Percentiles rank a stretch among this genome's conserved stretches.
phyloP scores from a whole-genome alignment of 2,888 invertebrate genomes.

The Tribolium freemani region DNA sequence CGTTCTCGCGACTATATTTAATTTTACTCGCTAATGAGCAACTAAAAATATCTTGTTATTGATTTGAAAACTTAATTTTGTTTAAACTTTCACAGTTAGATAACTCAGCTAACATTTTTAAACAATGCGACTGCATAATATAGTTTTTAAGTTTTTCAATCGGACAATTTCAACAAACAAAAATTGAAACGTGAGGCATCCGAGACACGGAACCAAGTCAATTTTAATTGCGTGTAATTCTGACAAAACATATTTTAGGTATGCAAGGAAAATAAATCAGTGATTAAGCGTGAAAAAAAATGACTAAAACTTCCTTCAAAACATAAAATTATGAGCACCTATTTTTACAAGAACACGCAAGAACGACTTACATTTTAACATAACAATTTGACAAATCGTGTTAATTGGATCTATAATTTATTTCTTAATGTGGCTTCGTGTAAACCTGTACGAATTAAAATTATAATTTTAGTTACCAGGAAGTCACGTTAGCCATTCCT shows the following conservation, averaged over 20 bases:
- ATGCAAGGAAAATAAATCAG: conserved; percentile 12
- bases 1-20: conserved; percentile 33
- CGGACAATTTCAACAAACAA: background rate
- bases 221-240: conserved; percentile 26
- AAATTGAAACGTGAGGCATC: background rate
- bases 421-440: conserved; percentile 31
- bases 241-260: conserved; percentile 18
- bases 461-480: conserved; percentile 33
- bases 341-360: conserved; percentile 30
- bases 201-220: no score
- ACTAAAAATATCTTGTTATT: conserved; percentile 38
- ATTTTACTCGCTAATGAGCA: conserved; percentile 39
- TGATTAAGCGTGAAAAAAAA: conserved; percentile 30
- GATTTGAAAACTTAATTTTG: conserved; percentile 24
- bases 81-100: conserved; percentile 6
- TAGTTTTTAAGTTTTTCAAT: background rate
- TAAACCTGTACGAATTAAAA: conserved; percentile 29
- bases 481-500: conserved; percentile 28
- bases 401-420: conserved; percentile 32
- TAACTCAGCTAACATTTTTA: background rate
- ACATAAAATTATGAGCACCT: conserved; percentile 21
- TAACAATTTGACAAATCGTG: conserved; percentile 31
- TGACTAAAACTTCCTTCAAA: conserved; percentile 14
- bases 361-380: conserved; percentile 16
- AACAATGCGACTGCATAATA: background rate